Conservation (phyloP, 2,113 vertebrate genomes). For the Atrichornis clamosus region DNA sequence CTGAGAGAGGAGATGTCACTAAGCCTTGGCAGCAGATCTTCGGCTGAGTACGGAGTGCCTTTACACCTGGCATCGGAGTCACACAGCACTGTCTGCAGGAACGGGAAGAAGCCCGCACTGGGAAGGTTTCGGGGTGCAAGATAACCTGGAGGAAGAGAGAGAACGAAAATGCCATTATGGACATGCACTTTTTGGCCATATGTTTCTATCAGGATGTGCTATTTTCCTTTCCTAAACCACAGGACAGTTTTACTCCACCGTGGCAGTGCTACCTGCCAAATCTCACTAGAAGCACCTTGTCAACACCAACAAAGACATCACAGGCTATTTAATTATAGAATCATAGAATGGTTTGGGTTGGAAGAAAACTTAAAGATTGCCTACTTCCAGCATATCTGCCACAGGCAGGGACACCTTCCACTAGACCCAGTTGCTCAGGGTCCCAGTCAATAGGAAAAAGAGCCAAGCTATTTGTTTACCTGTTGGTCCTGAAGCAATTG, state of each 20-base stretch:
- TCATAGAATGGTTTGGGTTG: background rate
- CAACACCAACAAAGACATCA: background rate
- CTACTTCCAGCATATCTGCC: background rate
- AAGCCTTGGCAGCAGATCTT: slow-evolving; percentile 70
- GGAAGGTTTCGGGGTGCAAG: slow-evolving; percentile 90
- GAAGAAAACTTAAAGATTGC: background rate
- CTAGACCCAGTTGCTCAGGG: background rate
- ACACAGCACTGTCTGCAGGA: slow-evolving; percentile 91
- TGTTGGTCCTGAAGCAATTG: background rate
- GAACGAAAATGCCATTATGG: background rate
- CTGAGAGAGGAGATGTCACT: slow-evolving; percentile 25
- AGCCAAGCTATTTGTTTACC: background rate
- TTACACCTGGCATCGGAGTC: slow-evolving; percentile 85
- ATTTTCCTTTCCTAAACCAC: background rate
- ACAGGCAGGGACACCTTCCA: background rate
- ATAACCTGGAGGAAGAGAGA: slow-evolving; percentile 77
- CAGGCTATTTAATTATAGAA: background rate
- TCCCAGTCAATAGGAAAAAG: background rate
- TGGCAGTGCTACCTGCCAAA: background rate
- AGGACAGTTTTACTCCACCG: background rate
- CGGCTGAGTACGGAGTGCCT: slow-evolving; percentile 70
- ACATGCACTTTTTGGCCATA: background rate
- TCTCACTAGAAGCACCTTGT: background rate
- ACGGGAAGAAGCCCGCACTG: slow-evolving; percentile 91
- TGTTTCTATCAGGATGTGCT: background rate